Percentiles rank a stretch among this genome's conserved stretches.
Evolutionary conservation across 2,113 vertebrate genomes (phyloP).

Genomic region (Gymnorhina tibicen): DNA sequence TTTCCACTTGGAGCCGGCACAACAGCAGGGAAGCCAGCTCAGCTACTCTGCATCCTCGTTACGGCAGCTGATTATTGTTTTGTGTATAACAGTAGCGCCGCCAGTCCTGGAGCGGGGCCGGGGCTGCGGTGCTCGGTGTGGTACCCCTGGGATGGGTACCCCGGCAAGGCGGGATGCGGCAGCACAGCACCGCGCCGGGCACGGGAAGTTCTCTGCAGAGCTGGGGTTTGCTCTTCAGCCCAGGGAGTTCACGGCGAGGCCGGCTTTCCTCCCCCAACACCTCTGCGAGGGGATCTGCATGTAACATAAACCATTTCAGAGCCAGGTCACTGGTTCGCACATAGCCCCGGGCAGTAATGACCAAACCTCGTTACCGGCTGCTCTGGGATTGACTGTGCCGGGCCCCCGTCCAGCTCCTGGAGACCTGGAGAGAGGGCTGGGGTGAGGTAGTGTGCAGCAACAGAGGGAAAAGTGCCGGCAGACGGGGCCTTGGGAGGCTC

Average conservation of each 20-base stretch:
- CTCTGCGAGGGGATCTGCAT: slow-evolving; percentile 37
- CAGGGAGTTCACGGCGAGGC: slow-evolving; percentile 30
- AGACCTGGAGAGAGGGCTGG: not conserved
- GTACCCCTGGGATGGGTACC: not conserved
- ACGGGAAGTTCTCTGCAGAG: not conserved
- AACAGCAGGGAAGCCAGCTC: slow-evolving; percentile 64
- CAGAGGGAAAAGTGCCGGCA: not conserved
- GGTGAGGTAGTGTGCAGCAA: not conserved
- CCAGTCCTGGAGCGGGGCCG: not conserved
- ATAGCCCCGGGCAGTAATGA: slow-evolving; percentile 54
- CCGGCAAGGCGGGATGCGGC: fast-evolving
- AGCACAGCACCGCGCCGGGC: fast-evolving
- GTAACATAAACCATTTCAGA: slow-evolving; percentile 57
- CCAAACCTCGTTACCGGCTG: slow-evolving; percentile 30
- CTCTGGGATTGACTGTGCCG: not conserved
- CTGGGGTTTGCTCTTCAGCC: slow-evolving; percentile 30
- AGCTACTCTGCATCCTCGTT: slow-evolving; percentile 51
- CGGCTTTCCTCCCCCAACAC: slow-evolving; percentile 48
- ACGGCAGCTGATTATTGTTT: slow-evolving; percentile 60
- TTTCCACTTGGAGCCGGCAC: slow-evolving; percentile 57
- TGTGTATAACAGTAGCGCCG: slow-evolving; percentile 51
- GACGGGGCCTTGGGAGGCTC: not conserved
- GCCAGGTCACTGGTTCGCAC: slow-evolving; percentile 46
- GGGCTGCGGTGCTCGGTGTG: not conserved
- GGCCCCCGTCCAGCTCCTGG: slow-evolving; percentile 22